phyloP scores from a whole-genome alignment of 2,888 invertebrate species.

The Eustalomyia histrio region DNA sequence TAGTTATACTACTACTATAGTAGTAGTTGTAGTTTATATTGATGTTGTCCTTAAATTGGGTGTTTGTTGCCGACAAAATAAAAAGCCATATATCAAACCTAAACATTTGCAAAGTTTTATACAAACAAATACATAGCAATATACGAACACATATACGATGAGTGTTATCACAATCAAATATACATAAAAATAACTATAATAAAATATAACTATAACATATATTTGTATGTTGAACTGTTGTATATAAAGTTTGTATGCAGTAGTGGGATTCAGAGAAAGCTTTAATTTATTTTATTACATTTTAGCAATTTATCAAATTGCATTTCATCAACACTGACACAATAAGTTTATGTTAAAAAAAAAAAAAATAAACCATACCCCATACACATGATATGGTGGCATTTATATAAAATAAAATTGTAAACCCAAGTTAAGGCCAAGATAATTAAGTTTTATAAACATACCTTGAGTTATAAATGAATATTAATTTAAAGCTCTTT shows the following conservation, averaged over 20 bases:
- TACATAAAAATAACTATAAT: not conserved
- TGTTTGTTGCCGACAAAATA: not conserved
- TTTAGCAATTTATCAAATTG: conserved; percentile 58
- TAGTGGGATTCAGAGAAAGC: not conserved
- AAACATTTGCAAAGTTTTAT: not conserved
- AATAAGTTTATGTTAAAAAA: conserved; percentile 28
- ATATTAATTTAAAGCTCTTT: no score
- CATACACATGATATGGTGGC: not conserved
- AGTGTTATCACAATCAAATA: conserved; percentile 27
- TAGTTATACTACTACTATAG: conserved; percentile 1
- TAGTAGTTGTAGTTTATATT: not conserved
- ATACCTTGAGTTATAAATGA: no score
- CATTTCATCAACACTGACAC: conserved; percentile 48
- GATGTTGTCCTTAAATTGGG: conserved; percentile 8
- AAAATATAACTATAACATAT: not conserved
- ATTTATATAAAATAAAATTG: not conserved
- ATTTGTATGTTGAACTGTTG: not conserved
- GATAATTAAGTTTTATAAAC: no score
- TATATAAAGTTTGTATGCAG: not conserved
- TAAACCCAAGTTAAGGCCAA: not conserved
- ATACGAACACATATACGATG: not conserved
- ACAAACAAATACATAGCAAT: not conserved
- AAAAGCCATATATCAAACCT: conserved; percentile 9
- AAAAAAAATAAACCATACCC: not conserved
- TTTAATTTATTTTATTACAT: conserved; percentile 50